Base-by-base conservation (phyloP, 2,888 invertebrate species). In the Agrochola litura region DNA sequence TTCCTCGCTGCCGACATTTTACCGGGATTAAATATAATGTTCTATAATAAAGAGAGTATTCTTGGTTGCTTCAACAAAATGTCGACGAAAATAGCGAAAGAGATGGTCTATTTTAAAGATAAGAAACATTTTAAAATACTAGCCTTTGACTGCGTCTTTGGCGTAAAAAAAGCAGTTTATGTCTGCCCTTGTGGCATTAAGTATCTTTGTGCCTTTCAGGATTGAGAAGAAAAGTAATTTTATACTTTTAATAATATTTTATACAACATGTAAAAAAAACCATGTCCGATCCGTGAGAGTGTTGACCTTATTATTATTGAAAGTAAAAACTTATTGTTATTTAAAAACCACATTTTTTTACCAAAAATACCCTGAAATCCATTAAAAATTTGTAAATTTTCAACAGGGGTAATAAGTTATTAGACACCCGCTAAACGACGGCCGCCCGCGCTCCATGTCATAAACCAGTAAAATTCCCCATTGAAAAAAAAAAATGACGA, bases 21-120 rank as follows among this genome's bases (percentile, higher is more conserved):
- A 56, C 16, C 37, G 30, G 66, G 75, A 88, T 86, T 88, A 76
- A 83, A 79, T 77, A 79, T 83, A 75, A 82, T 76, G 82, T 77
- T 41, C 30, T 22, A 10, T 43, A 58, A 68, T 73, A 64, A 82
- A 52, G 19, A 64, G 49, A 52, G 49, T 65, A 54, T 49, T 54
- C 70, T 70, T 69, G 37, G 65, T 54, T 54, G 60, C 75, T n/a
- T 60, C n/a, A 3, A 66, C 70, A 52, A 75, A 73, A 78, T 71
- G 46, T 22, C n/a, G 63, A 72, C 61, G 56, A 71, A 83, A 75
- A 66, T 77, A 64, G 16, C 52, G 6, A 56, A 70, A 30, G 64
- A 68, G 52, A 25, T 68, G 37, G 69, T 58, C 46, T 41, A 10
- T 76, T 60, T 9, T 43, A 37, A 81, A 75, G 70, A 71, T 75